Percentiles rank a stretch among this genome's conserved stretches.
Evolutionary conservation across 2,113 vertebrate genomes (phyloP).

Genomic region (Hyperoodon ampullatus): DNA sequence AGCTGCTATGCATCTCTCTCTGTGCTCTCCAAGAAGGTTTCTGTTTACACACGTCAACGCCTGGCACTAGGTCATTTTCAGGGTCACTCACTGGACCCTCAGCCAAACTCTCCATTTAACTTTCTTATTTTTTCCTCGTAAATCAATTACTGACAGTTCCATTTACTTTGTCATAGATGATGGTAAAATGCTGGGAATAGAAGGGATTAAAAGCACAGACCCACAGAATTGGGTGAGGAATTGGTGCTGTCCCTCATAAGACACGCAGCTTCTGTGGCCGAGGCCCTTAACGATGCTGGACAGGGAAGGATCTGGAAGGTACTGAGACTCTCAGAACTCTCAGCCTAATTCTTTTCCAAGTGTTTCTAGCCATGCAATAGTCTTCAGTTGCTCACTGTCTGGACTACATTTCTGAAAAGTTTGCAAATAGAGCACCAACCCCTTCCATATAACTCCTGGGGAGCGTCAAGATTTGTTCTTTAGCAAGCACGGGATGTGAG

Average conservation of each 20-base stretch:
- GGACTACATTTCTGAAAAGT: background rate
- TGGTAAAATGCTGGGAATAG: background rate
- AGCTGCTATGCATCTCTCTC: background rate
- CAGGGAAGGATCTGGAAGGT: background rate
- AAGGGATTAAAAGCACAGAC: background rate
- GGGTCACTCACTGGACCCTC: background rate
- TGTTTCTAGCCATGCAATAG: background rate
- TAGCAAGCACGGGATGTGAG: background rate
- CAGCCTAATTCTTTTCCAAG: background rate
- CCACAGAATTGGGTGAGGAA: background rate
- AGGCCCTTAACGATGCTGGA: background rate
- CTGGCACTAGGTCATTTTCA: background rate
- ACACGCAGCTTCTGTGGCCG: background rate
- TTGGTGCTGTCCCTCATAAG: background rate
- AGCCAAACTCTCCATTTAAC: constrained; percentile 10
- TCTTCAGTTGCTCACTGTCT: background rate
- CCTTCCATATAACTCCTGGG: background rate
- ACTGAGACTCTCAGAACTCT: background rate
- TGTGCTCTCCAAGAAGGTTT: background rate
- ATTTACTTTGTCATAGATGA: constrained; percentile 15
- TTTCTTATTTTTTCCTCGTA: constrained; percentile 16
- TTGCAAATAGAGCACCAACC: background rate
- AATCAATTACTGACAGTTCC: constrained; percentile 8
- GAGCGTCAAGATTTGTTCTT: background rate
- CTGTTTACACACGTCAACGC: background rate